A percentile compares a stretch with the other conserved stretches of the same genome.
Evolutionary conservation across 2,797 vertebrate species (phyloP).

Genomic region (Oreonectes daqikongensis): DNA sequence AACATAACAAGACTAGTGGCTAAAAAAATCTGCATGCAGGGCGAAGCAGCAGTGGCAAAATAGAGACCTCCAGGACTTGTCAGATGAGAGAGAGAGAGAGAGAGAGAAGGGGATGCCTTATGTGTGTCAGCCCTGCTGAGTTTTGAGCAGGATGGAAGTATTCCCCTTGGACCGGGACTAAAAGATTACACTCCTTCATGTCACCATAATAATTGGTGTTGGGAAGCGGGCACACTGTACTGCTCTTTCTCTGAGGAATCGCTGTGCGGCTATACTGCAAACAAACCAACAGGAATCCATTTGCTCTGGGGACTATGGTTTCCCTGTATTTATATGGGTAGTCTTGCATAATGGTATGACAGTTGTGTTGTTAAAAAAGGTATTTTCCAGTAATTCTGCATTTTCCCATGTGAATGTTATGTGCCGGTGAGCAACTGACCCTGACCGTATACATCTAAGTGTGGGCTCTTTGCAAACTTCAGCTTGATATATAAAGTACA

Average conservation of each 20-base stretch:
- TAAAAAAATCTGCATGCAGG: constrained; percentile 33
- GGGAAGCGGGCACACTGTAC: constrained; percentile 44
- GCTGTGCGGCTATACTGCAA: constrained; percentile 15
- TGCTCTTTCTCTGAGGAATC: constrained; percentile 34
- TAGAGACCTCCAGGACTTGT: constrained; percentile 44
- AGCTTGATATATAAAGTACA: no score
- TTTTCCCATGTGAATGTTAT: neutral
- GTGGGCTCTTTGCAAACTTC: neutral
- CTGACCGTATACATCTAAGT: neutral
- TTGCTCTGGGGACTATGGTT: constrained; percentile 23
- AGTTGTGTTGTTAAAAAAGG: neutral
- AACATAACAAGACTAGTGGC: constrained; percentile 44
- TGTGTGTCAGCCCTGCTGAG: constrained; percentile 63
- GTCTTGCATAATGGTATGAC: constrained; percentile 28
- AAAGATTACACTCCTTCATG: constrained; percentile 50
- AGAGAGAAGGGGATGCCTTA: constrained; percentile 45
- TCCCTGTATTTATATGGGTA: constrained; percentile 10
- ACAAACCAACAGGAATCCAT: constrained; percentile 36
- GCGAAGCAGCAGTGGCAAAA: constrained; percentile 33
- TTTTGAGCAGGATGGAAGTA: constrained; percentile 51
- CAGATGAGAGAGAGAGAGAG: constrained; percentile 35
- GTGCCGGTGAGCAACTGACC: neutral
- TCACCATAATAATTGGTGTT: constrained; percentile 51
- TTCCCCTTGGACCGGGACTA: constrained; percentile 53
- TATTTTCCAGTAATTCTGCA: constrained; percentile 4